These are phyloP conservation scores for Sorex maritimensis DNA, from an alignment of 2,797 vertebrate species.

Conservation along the genomic window DNA sequence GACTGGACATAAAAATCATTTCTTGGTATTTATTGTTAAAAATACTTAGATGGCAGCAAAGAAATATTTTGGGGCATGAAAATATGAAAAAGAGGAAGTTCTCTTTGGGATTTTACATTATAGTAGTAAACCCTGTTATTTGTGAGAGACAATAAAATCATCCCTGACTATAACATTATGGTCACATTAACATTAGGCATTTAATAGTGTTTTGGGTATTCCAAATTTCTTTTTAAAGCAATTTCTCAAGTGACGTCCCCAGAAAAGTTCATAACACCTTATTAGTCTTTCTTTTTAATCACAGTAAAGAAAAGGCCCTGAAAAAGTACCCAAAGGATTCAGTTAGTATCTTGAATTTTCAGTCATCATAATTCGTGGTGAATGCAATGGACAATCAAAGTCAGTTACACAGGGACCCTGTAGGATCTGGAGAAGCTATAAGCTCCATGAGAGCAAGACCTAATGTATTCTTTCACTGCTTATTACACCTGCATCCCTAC, in stretches of 20 bases:
- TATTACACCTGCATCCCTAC: too few relatives aligned
- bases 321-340: not conserved
- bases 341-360: rapidly evolving
- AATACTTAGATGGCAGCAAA: not conserved
- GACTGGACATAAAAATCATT: not conserved
- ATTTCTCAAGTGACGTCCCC: not conserved
- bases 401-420: not conserved
- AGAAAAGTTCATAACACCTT: not conserved
- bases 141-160: not conserved
- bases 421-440: too few relatives aligned
- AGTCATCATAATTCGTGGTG: not conserved
- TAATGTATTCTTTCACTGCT: not conserved
- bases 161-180: not conserved
- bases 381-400: not conserved
- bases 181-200: not conserved
- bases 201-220: not conserved
- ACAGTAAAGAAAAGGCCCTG: not conserved
- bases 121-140: not conserved
- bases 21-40: constrained; percentile 22
- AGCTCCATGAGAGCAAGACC: not conserved
- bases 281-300: not conserved
- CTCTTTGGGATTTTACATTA: constrained; percentile 12
- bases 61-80: not conserved
- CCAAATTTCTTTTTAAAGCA: not conserved
- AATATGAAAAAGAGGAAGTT: not conserved